A percentile compares a stretch with the other conserved stretches of the same genome.
phyloP scores from a whole-genome alignment of 2,797 vertebrate genomes.

The Pagetopsis macropterus region DNA sequence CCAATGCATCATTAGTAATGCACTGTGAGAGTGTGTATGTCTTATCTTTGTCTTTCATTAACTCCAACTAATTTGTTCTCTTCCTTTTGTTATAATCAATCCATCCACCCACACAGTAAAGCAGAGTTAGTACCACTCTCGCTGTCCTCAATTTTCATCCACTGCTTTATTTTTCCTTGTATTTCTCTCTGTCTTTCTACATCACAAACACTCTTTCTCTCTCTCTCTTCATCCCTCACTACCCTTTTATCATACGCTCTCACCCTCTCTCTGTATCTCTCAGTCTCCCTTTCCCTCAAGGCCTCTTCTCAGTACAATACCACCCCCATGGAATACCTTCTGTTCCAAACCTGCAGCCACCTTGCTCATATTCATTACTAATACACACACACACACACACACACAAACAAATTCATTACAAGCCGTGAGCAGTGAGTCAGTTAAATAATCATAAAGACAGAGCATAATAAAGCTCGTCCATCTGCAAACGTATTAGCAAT shows the following conservation, averaged over 20 bases:
- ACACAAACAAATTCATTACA: constrained; percentile 3
- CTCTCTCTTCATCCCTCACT: constrained; percentile 3
- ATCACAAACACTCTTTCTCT: constrained; percentile 4
- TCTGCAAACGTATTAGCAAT: constrained; percentile 66
- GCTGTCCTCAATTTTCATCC: constrained; percentile 38
- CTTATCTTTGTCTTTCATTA: constrained; percentile 52
- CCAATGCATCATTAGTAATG: constrained; percentile 49
- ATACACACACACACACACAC: constrained; percentile 4
- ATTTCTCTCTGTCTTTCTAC: neutral
- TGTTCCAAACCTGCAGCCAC: constrained; percentile 50
- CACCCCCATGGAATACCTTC: constrained; percentile 43
- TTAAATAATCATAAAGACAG: constrained; percentile 69
- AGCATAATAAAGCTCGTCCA: constrained; percentile 65
- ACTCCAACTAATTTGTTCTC: constrained; percentile 46
- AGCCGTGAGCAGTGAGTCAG: constrained; percentile 34
- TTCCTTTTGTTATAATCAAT: constrained; percentile 30
- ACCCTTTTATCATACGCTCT: constrained; percentile 16
- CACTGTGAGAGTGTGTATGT: constrained; percentile 16
- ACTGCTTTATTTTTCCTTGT: constrained; percentile 27
- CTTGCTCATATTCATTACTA: constrained; percentile 39
- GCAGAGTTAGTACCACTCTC: constrained; percentile 36
- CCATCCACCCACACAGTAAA: constrained; percentile 42
- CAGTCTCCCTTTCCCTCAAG: constrained; percentile 31
- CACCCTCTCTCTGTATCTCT: constrained; percentile 14
- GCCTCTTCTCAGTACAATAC: constrained; percentile 34